Evolutionary conservation across 2,113 vertebrate species (phyloP).

Genomic region (Gallinago paraguaiae): DNA sequence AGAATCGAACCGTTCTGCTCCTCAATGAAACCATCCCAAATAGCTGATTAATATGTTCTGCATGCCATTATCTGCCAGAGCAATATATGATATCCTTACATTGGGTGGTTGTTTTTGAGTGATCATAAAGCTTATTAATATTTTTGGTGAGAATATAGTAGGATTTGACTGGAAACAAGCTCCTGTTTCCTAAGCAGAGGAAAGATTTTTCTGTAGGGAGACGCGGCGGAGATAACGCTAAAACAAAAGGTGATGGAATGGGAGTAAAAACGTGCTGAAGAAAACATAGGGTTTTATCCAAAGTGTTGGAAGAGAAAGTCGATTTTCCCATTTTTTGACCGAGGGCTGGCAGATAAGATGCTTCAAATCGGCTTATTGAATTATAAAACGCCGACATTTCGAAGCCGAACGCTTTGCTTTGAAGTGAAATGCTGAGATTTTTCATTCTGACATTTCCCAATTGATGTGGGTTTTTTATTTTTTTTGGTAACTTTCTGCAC

Average conservation of each 20-base stretch:
- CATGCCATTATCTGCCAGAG: background rate
- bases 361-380: slow-evolving; percentile 58
- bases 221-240: background rate
- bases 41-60: background rate
- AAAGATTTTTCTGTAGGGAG: background rate
- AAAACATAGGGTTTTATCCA: background rate
- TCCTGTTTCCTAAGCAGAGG: background rate
- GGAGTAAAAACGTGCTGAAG: background rate
- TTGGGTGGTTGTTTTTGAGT: background rate
- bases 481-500: slow-evolving; percentile 36
- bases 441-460: slow-evolving; percentile 55
- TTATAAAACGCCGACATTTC: slow-evolving; percentile 1
- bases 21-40: background rate
- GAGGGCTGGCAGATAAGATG: slow-evolving; percentile 52
- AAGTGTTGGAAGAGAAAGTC: slow-evolving; percentile 12
- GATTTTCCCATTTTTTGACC: slow-evolving; percentile 45
- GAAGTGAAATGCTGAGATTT: slow-evolving; percentile 62
- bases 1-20: background rate
- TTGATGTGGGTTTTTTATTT: background rate
- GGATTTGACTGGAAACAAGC: background rate
- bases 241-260: slow-evolving; percentile 30
- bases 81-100: background rate
- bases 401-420: slow-evolving; percentile 31
- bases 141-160: background rate
- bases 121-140: background rate